phyloP scores from a whole-genome alignment of 2,888 invertebrate genomes.

The Sisyra terminalis region DNA sequence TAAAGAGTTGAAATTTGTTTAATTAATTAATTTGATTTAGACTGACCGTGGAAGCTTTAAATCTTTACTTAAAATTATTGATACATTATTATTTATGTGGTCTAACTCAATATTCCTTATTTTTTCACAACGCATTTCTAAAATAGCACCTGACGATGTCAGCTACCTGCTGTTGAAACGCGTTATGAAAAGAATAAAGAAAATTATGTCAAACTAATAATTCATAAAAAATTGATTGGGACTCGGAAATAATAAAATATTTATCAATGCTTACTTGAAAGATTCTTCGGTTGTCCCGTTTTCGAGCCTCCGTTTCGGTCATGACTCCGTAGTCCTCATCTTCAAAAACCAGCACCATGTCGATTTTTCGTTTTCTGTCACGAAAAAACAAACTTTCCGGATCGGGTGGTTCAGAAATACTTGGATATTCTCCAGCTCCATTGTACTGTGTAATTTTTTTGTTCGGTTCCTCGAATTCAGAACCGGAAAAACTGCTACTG shows the following conservation, averaged over 20 bases:
- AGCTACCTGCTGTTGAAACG: no score
- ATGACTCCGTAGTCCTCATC: slow-evolving; percentile 67
- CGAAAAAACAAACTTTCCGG: slow-evolving; percentile 56
- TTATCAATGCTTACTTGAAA: slow-evolving; percentile 38
- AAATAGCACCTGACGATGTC: no score
- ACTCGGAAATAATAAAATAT: slow-evolving; percentile 23
- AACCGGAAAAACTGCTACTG: background rate
- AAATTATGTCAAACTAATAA: background rate
- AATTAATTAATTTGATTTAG: no score
- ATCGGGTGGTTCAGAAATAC: slow-evolving; percentile 22
- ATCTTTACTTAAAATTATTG: no score
- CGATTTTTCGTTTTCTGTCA: slow-evolving; percentile 67
- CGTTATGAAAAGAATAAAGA: no score
- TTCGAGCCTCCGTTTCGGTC: slow-evolving; percentile 59
- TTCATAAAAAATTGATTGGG: slow-evolving; percentile 17
- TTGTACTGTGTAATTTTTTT: background rate
- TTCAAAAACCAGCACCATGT: slow-evolving; percentile 75
- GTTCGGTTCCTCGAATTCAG: background rate
- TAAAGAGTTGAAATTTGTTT: no score
- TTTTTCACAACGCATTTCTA: no score
- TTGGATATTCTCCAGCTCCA: background rate
- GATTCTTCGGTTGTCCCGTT: slow-evolving; percentile 47
- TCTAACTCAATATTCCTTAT: no score
- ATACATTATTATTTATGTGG: no score
- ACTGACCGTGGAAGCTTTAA: no score